Conservation (phyloP, 1,140 invertebrate genomes). For the Drosophila nasuta region DNA sequence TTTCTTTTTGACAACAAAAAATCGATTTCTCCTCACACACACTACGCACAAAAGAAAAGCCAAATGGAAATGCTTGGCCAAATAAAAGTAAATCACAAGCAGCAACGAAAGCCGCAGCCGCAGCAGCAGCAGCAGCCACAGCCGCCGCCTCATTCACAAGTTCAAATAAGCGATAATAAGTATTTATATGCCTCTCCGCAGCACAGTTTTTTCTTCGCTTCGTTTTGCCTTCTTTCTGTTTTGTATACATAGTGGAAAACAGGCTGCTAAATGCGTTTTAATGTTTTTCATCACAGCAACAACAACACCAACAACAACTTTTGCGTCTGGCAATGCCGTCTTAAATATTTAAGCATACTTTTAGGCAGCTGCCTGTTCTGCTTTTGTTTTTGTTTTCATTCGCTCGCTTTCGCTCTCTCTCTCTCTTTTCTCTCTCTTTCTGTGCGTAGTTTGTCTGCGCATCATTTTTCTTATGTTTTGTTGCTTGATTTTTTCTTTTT, state of each 20-base stretch:
- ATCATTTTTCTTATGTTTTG: conserved; percentile 75
- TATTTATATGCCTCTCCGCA: conserved; percentile 71
- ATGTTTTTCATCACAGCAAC: conserved; percentile 61
- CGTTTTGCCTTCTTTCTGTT: background rate
- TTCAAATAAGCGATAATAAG: conserved; percentile 84
- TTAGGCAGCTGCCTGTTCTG: conserved; percentile 56
- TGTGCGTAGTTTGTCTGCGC: conserved; percentile 68
- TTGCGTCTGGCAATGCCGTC: conserved; percentile 46
- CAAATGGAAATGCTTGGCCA: conserved; percentile 48
- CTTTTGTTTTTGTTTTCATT: conserved; percentile 16
- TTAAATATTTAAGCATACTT: conserved; percentile 80
- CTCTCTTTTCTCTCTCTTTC: conserved; percentile 19
- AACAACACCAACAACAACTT: conserved; percentile 33
- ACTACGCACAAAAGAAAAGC: conserved; percentile 35
- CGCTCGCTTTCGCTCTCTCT: conserved; percentile 28
- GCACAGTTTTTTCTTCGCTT: conserved; percentile 34
- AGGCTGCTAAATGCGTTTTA: conserved; percentile 78
- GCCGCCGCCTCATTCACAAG: conserved; percentile 63
- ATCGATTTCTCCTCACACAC: conserved; percentile 67
- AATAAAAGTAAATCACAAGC: conserved; percentile 75
- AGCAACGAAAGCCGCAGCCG: background rate
- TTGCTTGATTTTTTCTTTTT: conserved; percentile 70
- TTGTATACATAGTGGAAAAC: conserved; percentile 44
- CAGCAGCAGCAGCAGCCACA: conserved; percentile 23
- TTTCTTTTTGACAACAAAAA: conserved; percentile 60